Conservation (phyloP, 2,888 invertebrate genomes). For the Sphaerophoria taeniata region DNA sequence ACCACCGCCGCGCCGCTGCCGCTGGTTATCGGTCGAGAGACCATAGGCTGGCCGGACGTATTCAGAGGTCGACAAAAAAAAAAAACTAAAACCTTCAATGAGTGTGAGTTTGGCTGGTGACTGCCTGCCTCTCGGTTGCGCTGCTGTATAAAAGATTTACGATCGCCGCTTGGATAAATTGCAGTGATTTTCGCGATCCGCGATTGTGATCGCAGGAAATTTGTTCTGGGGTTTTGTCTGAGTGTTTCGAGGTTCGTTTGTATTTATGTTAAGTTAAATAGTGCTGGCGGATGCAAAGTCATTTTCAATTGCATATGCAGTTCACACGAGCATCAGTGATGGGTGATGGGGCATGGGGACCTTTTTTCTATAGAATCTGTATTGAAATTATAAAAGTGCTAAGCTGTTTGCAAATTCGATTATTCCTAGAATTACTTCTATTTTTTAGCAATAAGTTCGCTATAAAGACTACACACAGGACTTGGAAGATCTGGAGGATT, state of each 20-base stretch:
- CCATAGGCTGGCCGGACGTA: slow-evolving; percentile 63
- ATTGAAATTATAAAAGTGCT: too few relatives aligned
- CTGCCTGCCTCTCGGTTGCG: slow-evolving; percentile 64
- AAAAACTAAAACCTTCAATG: slow-evolving; percentile 53
- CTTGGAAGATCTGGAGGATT: too few relatives aligned
- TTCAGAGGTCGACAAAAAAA: slow-evolving; percentile 67
- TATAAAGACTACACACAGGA: too few relatives aligned
- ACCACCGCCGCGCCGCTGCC: not conserved
- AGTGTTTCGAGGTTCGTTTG: slow-evolving; percentile 31
- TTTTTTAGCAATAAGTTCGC: too few relatives aligned
- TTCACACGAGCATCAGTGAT: slow-evolving; percentile 64
- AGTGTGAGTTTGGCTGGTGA: slow-evolving; percentile 72
- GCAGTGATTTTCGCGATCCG: slow-evolving; percentile 73
- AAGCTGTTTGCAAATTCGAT: not conserved
- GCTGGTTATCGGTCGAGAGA: slow-evolving; percentile 57
- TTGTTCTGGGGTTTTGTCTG: slow-evolving; percentile 65
- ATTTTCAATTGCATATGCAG: slow-evolving; percentile 33
- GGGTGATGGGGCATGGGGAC: not conserved
- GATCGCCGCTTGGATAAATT: slow-evolving; percentile 73
- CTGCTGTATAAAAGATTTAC: slow-evolving; percentile 66
- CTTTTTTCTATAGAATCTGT: too few relatives aligned
- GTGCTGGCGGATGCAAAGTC: slow-evolving; percentile 55
- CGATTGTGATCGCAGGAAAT: slow-evolving; percentile 74
- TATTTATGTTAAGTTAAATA: slow-evolving; percentile 20
- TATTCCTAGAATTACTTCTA: too few relatives aligned